phyloP scores from a whole-genome alignment of 2,113 vertebrate genomes.

The Onychostoma macrolepis region DNA sequence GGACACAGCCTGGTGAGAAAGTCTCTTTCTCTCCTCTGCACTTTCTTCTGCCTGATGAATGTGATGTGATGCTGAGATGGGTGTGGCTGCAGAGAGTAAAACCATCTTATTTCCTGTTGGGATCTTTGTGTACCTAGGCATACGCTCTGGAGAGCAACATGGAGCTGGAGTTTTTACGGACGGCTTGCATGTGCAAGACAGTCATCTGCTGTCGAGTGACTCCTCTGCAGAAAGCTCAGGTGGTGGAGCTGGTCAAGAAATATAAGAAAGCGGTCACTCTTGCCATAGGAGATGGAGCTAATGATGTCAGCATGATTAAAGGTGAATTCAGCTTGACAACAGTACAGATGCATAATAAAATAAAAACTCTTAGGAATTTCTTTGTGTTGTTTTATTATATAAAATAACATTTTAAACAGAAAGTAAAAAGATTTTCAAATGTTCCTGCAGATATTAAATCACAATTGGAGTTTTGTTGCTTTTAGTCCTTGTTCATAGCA shows the following conservation, averaged over 20 bases:
- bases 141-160: conserved; percentile 83
- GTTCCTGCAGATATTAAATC: background rate
- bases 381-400: background rate
- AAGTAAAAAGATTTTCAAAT: background rate
- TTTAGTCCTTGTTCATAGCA: background rate
- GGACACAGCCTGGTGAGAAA: conserved; percentile 89
- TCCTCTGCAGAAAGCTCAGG: conserved; percentile 95
- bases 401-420: background rate
- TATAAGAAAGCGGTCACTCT: conserved; percentile 90
- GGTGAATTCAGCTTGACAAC: conserved; percentile 66
- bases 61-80: background rate
- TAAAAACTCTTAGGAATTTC: background rate
- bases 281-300: conserved; percentile 94
- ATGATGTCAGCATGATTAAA: conserved; percentile 98
- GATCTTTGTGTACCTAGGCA: conserved; percentile 74
- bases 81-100: background rate
- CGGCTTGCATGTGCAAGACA: conserved; percentile 88
- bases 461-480: background rate
- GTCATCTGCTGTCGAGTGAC: conserved; percentile 96
- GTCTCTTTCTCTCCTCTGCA: background rate
- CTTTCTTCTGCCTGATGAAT: background rate
- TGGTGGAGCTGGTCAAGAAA: conserved; percentile 93
- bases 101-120: background rate
- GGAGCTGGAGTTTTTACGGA: conserved; percentile 86
- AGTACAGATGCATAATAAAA: background rate